Evolutionary conservation across 2,888 invertebrate species (phyloP).

Genomic region (Pecten maximus): DNA sequence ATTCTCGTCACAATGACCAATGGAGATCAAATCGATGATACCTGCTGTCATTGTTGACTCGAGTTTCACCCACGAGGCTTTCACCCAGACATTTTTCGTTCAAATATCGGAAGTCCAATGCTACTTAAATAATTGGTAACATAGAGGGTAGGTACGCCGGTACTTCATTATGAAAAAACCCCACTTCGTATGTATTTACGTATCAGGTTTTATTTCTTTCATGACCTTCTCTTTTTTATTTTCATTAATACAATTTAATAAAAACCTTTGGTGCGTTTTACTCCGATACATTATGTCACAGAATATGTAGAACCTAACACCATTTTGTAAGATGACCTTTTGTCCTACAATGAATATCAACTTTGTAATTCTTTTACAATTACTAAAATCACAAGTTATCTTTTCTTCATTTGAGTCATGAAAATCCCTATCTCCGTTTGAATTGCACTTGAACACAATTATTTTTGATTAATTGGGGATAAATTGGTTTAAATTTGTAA

Average conservation of each 20-base stretch:
- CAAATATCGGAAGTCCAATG: neutral
- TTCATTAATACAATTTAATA: slow-evolving; percentile 26
- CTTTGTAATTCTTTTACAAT: neutral
- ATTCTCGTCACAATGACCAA: neutral
- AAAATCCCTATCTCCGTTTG: neutral
- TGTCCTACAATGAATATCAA: neutral
- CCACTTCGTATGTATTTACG: neutral
- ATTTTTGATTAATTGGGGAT: neutral
- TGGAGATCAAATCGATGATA: neutral
- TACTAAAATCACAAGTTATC: neutral
- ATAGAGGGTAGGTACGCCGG: neutral
- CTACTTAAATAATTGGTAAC: neutral
- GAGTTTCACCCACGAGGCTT: neutral
- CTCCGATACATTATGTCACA: neutral
- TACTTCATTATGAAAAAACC: neutral
- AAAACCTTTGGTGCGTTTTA: neutral
- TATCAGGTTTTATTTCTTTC: neutral
- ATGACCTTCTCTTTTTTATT: slow-evolving; percentile 12
- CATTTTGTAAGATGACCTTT: neutral
- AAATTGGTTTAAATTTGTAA: neutral
- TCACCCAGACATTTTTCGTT: neutral
- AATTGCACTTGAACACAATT: neutral
- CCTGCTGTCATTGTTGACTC: slow-evolving; percentile 29
- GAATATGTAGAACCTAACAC: neutral
- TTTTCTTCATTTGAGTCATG: neutral